Conservation (phyloP, 1,140 invertebrate species). For the Alviniconcha marisindica region DNA sequence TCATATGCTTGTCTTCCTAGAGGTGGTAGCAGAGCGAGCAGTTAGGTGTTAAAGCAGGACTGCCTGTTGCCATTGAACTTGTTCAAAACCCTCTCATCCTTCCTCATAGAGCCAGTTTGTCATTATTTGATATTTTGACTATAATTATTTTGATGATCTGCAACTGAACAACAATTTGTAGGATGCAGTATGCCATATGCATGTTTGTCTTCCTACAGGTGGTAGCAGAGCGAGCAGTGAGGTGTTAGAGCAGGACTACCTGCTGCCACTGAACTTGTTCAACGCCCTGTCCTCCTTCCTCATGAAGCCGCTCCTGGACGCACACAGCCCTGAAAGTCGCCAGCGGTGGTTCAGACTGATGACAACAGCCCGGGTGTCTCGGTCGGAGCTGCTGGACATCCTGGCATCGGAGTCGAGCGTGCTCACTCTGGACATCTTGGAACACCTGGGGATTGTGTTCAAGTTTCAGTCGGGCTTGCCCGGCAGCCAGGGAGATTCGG, state of each 20-base stretch:
- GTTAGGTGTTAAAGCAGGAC: no score
- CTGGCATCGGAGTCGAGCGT: not conserved
- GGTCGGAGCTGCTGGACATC: not conserved
- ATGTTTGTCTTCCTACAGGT: not conserved
- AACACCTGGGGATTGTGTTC: not conserved
- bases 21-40: no score
- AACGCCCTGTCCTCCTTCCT: slow-evolving; percentile 20
- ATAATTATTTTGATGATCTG: no score
- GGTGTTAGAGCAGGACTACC: slow-evolving; percentile 5
- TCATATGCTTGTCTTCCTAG: not conserved
- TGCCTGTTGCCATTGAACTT: slow-evolving; percentile 26
- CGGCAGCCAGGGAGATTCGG: slow-evolving; percentile 6
- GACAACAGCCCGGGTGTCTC: not conserved
- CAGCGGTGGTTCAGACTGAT: slow-evolving; percentile 32
- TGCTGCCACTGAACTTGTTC: slow-evolving; percentile 26
- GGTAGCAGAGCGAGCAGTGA: no score
- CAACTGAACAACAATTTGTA: no score
- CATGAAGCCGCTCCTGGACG: slow-evolving; percentile 13
- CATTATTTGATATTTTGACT: no score
- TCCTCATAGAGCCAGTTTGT: no score
- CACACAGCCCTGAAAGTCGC: not conserved
- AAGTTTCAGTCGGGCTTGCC: not conserved
- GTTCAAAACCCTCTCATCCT: no score
- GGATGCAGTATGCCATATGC: no score
- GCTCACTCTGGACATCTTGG: not conserved